Percentiles rank a stretch among this genome's conserved stretches.
Conservation (phyloP, 2,797 vertebrate genomes). For the Botia almorhae region DNA sequence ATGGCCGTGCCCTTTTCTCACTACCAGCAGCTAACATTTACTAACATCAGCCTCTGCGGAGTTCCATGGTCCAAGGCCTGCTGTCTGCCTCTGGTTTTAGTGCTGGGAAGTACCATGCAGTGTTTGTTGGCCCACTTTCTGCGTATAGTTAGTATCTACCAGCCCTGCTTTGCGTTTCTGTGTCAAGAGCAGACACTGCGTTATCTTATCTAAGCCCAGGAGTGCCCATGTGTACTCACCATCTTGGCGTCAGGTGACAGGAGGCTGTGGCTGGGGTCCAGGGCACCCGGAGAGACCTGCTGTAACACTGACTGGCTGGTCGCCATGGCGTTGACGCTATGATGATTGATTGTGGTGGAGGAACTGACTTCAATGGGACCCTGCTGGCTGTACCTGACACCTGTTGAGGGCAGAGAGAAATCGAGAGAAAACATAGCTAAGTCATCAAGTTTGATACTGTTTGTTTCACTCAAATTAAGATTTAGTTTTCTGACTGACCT, state of each 20-base stretch:
- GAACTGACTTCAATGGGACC: conserved; percentile 89
- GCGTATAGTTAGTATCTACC: conserved; percentile 66
- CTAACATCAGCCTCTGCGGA: conserved; percentile 23
- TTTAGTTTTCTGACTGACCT: conserved; percentile 16
- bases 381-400: conserved; percentile 89
- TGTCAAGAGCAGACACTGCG: conserved; percentile 65
- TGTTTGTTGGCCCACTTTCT: conserved; percentile 70
- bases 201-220: conserved; percentile 93
- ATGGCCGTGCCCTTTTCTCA: conserved; percentile 68
- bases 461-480: conserved; percentile 37
- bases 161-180: conserved; percentile 64
- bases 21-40: conserved; percentile 61
- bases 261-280: conserved; percentile 93
- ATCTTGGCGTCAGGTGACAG: conserved; percentile 97
- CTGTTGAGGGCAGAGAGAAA: conserved; percentile 65
- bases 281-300: conserved; percentile 92
- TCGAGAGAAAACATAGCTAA: conserved; percentile 35
- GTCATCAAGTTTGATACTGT: conserved; percentile 24
- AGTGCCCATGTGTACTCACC: conserved; percentile 86
- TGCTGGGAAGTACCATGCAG: conserved; percentile 73
- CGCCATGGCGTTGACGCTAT: conserved; percentile 85
- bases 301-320: conserved; percentile 92
- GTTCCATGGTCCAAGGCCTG: conserved; percentile 61
- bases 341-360: conserved; percentile 93
- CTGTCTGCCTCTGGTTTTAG: conserved; percentile 65